Evolutionary conservation across 2,113 vertebrate species (phyloP).

Genomic region (Caretta caretta): DNA sequence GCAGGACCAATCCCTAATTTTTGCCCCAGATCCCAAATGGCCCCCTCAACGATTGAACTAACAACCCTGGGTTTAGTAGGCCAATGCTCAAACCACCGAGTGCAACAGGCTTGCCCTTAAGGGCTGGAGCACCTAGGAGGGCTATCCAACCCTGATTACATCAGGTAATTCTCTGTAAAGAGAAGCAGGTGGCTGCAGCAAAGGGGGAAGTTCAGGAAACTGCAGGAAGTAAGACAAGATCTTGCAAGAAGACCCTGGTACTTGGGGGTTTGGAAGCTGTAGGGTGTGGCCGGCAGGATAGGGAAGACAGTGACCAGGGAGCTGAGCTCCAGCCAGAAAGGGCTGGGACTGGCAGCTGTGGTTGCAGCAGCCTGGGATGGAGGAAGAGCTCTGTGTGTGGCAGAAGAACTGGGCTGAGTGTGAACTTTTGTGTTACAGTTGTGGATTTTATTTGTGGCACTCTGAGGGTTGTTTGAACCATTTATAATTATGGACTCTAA

Average conservation of each 20-base stretch:
- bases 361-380: background rate
- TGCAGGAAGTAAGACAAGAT: background rate
- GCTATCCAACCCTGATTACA: background rate
- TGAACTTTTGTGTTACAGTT: background rate
- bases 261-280: background rate
- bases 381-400: background rate
- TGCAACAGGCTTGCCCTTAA: background rate
- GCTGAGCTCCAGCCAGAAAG: background rate
- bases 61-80: too few species aligned
- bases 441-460: background rate
- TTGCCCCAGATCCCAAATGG: too few species aligned
- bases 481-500: background rate
- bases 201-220: background rate
- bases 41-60: too few species aligned
- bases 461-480: background rate
- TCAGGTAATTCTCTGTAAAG: background rate
- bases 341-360: background rate
- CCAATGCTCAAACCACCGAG: too few species aligned
- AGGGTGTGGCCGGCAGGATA: background rate
- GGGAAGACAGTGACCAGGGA: background rate
- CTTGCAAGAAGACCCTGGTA: background rate
- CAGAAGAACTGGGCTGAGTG: background rate
- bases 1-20: too few species aligned
- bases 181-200: background rate
- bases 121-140: background rate